Evolutionary conservation across 2,797 vertebrate genomes (phyloP).

Genomic region (Ctenosaura bakeri): DNA sequence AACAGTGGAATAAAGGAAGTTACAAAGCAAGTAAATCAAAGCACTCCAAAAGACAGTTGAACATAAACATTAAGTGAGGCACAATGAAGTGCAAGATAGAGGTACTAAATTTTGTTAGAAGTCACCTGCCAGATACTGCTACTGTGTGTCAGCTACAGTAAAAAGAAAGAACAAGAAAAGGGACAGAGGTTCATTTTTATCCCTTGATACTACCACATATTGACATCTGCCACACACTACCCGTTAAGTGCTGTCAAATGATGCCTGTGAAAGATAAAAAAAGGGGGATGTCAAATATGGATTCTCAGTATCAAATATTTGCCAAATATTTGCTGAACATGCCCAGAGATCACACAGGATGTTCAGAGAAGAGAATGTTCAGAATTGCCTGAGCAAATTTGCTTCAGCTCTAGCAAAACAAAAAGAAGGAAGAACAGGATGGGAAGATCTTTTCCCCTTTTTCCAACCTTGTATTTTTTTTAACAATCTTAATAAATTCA

Average conservation of each 20-base stretch:
- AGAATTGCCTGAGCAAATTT: background rate
- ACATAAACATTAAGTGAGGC: background rate
- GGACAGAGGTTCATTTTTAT: background rate
- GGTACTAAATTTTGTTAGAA: background rate
- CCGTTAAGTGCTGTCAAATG: background rate
- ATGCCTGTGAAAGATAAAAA: background rate
- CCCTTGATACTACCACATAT: background rate
- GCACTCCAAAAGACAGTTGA: background rate
- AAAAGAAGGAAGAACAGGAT: background rate
- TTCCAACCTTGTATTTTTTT: background rate
- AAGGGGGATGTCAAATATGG: background rate
- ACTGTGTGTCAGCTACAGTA: no score
- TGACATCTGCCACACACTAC: background rate
- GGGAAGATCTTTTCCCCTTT: background rate
- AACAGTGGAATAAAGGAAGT: no score
- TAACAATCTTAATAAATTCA: no score
- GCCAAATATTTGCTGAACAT: background rate
- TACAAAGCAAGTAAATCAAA: background rate
- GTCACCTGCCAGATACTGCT: no score
- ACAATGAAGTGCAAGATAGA: background rate
- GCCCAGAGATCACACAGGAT: background rate
- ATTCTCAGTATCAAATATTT: background rate
- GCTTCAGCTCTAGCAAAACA: background rate
- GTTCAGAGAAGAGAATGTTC: background rate
- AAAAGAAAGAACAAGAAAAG: background rate